Percentiles rank a stretch among this genome's conserved stretches.
Evolutionary conservation across 92 coral and sea anemone species (phyloP).

Genomic region (Parazoanthus darwini): DNA sequence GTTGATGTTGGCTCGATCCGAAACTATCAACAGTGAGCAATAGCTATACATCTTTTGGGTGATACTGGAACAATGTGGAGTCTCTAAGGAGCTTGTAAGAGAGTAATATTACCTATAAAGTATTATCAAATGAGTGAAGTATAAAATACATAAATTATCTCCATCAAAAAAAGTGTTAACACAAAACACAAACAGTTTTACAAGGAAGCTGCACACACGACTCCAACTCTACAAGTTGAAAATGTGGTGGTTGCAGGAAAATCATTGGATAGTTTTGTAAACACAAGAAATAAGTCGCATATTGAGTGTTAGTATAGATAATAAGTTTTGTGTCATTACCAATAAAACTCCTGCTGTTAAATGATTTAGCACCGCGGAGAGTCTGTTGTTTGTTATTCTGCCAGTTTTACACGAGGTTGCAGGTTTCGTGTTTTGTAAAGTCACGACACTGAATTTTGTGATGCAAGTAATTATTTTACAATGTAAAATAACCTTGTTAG

Average conservation of each 20-base stretch:
- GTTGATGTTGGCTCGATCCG: not conserved
- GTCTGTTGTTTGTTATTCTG: constrained; percentile 9
- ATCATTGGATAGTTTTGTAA: not conserved
- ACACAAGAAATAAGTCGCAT: not conserved
- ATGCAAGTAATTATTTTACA: not conserved
- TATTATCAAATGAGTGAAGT: too few relatives aligned
- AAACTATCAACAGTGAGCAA: not conserved
- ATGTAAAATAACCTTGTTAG: not conserved
- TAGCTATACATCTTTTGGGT: not conserved
- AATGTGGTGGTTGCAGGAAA: not conserved
- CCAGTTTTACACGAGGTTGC: not conserved
- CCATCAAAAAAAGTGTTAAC: not conserved
- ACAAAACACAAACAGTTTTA: too few relatives aligned
- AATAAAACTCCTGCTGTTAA: constrained; percentile 16
- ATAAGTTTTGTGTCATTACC: constrained; percentile 1
- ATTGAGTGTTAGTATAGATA: not conserved
- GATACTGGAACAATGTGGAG: not conserved
- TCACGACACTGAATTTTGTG: constrained; percentile 10
- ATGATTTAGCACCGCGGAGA: not conserved
- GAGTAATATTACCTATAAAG: not conserved
- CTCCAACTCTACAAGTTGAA: not conserved
- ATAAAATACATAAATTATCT: too few relatives aligned
- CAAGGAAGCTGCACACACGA: not conserved
- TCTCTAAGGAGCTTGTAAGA: not conserved
- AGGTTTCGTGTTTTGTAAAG: not conserved